phyloP scores from a whole-genome alignment of 2,797 vertebrate species.

The Xerus rutilus region DNA sequence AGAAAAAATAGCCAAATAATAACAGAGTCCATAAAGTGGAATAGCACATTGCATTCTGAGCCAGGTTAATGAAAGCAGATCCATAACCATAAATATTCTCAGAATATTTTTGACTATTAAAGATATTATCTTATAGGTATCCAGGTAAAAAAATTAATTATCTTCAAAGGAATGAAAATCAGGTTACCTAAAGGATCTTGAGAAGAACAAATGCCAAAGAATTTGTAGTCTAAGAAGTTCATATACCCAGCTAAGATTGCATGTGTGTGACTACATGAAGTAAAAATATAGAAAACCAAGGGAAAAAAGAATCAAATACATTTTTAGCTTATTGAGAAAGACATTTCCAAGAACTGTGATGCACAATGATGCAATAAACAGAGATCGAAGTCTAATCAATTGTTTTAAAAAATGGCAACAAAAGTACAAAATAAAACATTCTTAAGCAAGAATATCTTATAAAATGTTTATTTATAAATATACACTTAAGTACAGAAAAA shows the following conservation, averaged over 20 bases:
- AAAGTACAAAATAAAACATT: background rate
- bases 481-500: background rate
- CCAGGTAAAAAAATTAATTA: background rate
- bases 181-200: background rate
- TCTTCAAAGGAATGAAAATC: background rate
- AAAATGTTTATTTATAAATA: background rate
- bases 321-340: background rate
- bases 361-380: background rate
- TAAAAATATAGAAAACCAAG: background rate
- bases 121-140: background rate
- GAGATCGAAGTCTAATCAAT: background rate
- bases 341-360: background rate
- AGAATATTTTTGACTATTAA: background rate
- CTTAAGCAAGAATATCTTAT: background rate
- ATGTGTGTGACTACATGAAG: background rate
- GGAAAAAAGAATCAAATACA: background rate
- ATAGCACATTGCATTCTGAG: background rate
- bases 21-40: background rate
- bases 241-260: background rate
- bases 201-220: background rate
- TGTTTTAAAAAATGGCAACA: background rate
- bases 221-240: background rate
- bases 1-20: background rate
- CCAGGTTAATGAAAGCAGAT: background rate
- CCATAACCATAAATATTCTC: background rate